Evolutionary conservation across 2,113 vertebrate species (phyloP), one percentile per base, ranked within the genome.

Genomic region (Odontophorus gujanensis): DNA sequence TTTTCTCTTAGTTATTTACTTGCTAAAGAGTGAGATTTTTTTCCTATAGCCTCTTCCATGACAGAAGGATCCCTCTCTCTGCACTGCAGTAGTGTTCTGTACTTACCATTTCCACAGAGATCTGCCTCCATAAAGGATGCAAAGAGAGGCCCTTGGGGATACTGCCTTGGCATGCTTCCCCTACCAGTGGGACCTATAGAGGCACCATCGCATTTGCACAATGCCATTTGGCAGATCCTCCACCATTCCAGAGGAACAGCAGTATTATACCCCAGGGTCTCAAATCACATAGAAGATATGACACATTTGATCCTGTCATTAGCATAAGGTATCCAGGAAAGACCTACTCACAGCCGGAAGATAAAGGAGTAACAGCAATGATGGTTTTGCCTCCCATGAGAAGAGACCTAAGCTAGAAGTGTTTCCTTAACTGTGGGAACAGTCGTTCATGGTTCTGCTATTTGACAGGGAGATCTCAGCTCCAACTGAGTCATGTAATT

Each of bases 1-100:
- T 83, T 87, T 87, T 67, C 71, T 85, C 47, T 71, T 81, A 67
- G n/a, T 92, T 95, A 89, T 92, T 96, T 93, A 91, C 24, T 96
- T 93, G 32, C 57, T 92, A 81, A 88, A 93, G 67, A 88, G 58
- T 40, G 82, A 82, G 24, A 50, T 22, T 83, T 65, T 53, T 93
- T 95, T 76, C 66, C 69, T 57, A 66, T 0, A 14, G 22, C 57
- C 36, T n/a, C 30, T 38, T 89, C 57, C 36, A 19, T 25, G 9
- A 53, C 48, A 92, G 75, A 65, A 85, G 22, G 12, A 85, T 77
- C 45, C 61, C 3, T 1, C 26, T 82, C 43, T 38, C 1, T 28
- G 38, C 5, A 1, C 16, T n/a, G 51, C 34, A 89, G 48, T 21
- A 67, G 8, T 9, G 45, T 50, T 89, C 81, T 63, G 19, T 36